Evolutionary conservation across 2,888 invertebrate genomes (phyloP).

Genomic region (Cynaeus angustus): DNA sequence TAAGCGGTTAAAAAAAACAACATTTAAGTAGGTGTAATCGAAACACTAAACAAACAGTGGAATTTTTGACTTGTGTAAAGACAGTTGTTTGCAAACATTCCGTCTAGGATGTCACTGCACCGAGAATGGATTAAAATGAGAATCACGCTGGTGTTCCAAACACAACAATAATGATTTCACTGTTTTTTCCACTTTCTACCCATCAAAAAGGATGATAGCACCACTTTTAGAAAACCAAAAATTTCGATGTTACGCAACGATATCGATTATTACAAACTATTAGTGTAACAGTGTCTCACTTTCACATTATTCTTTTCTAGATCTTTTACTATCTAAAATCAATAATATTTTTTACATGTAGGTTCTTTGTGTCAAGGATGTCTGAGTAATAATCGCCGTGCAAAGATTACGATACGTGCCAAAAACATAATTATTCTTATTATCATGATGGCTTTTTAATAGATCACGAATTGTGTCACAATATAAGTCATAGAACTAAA

Average conservation of each 20-base stretch:
- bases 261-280: slow-evolving; percentile 23
- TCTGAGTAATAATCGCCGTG: slow-evolving; percentile 2
- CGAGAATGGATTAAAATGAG: too few species aligned
- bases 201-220: too few species aligned
- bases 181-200: too few species aligned
- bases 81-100: too few species aligned
- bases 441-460: background rate
- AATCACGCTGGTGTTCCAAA: too few species aligned
- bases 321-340: slow-evolving; percentile 25
- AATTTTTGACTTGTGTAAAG: too few species aligned
- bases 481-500: background rate
- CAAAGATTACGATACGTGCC: slow-evolving; percentile 2
- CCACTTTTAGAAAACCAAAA: background rate
- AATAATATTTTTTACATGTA: slow-evolving; percentile 26
- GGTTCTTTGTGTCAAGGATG: slow-evolving; percentile 43
- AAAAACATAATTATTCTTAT: slow-evolving; percentile 7
- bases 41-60: too few species aligned
- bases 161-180: too few species aligned
- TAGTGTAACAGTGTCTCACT: slow-evolving; percentile 14
- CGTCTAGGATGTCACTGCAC: too few species aligned
- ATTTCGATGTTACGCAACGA: slow-evolving; percentile 10
- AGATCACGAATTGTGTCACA: background rate
- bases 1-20: background rate
- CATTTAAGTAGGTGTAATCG: background rate
- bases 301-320: slow-evolving; percentile 42